Percentiles rank a stretch among this genome's conserved stretches.
These are phyloP conservation scores for Hestina assimilis DNA, from an alignment of 1,140 invertebrate genomes.

Conservation along the genomic window DNA sequence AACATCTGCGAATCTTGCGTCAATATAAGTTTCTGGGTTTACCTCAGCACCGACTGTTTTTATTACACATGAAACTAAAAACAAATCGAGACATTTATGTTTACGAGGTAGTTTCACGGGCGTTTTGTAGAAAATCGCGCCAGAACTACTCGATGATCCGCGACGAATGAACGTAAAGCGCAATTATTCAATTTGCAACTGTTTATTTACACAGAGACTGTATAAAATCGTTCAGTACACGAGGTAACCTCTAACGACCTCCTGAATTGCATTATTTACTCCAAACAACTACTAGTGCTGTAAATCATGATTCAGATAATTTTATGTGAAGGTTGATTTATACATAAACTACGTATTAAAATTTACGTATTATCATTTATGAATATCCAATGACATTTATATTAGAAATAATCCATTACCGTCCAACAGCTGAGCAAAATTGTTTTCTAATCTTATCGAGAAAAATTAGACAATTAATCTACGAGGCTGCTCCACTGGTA, in stretches of 20 bases:
- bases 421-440: too few species aligned
- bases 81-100: conserved; percentile 20
- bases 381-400: too few species aligned
- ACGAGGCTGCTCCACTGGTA: too few species aligned
- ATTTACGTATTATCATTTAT: too few species aligned
- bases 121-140: conserved; percentile 8
- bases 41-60: conserved; percentile 12
- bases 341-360: too few species aligned
- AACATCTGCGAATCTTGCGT: not conserved
- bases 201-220: conserved; percentile 13
- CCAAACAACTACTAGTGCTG: not conserved
- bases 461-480: too few species aligned
- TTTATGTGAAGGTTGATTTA: too few species aligned
- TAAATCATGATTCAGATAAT: too few species aligned
- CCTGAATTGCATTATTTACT: conserved; percentile 5
- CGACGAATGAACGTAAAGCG: conserved; percentile 4
- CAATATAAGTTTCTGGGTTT: not conserved
- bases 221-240: conserved; percentile 1
- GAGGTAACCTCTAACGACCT: conserved; percentile 7
- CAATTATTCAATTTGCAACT: conserved; percentile 20
- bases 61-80: conserved; percentile 11
- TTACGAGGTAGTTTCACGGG: conserved; percentile 16
- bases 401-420: too few species aligned
- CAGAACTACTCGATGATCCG: not conserved
- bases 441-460: too few species aligned